These are phyloP conservation scores for Phalloptychus januarius DNA, from an alignment of 2,797 vertebrate species.

Conservation along the genomic window DNA sequence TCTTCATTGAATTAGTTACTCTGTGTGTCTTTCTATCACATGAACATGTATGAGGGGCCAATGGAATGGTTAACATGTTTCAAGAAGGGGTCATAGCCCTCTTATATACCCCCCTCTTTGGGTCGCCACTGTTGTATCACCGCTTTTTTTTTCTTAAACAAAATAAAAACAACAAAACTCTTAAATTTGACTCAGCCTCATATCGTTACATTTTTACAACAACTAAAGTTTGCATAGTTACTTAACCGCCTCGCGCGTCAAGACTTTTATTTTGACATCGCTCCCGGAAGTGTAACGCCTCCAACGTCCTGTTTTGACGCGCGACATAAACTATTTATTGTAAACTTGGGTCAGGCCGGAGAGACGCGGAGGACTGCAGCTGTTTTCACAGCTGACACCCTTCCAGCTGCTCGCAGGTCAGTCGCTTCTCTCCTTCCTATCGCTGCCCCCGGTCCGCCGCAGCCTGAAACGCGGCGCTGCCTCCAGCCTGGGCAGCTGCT, in stretches of 20 bases:
- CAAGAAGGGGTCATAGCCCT: no score
- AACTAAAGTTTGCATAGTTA: no score
- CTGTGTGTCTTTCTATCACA: no score
- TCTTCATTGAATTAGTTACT: no score
- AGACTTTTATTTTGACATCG: constrained; percentile 57
- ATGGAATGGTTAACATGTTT: no score
- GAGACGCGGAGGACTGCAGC: constrained; percentile 31
- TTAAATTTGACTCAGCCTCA: no score
- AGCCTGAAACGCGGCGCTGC: not conserved
- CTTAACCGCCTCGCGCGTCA: not conserved
- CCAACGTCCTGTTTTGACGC: not conserved
- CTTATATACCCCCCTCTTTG: no score
- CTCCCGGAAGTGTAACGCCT: not conserved
- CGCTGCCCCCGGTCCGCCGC: not conserved
- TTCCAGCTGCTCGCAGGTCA: constrained; percentile 59
- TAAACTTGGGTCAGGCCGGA: constrained; percentile 62
- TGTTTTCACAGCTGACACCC: constrained; percentile 65
- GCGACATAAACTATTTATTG: constrained; percentile 26
- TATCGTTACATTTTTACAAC: no score
- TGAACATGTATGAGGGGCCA: no score
- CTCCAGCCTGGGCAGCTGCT: not conserved
- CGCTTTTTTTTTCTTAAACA: no score
- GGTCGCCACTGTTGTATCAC: no score
- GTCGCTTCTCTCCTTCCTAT: constrained; percentile 4
- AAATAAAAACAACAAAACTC: no score